A percentile compares a stretch with the other conserved stretches of the same genome.
These are phyloP conservation scores for Propithecus perrieri DNA, from an alignment of 2,797 vertebrate species.

Conservation along the genomic window DNA sequence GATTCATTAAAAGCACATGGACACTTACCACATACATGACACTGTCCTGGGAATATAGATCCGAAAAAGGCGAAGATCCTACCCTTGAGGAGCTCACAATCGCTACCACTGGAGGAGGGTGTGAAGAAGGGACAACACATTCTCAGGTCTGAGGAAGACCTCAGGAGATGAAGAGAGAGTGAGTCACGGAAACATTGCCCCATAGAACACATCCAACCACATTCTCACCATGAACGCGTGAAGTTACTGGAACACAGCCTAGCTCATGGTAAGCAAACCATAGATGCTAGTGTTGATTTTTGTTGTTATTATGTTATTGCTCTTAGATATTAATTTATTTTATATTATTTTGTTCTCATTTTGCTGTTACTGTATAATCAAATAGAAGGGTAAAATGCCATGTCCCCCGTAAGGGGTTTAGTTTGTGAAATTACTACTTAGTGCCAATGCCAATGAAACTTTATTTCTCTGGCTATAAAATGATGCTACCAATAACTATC, in stretches of 20 bases:
- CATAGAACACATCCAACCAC: not conserved
- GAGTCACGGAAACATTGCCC: rapidly evolving
- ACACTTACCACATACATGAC: not conserved
- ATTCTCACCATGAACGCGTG: not conserved
- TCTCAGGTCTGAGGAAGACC: not conserved
- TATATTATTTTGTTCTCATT: not conserved
- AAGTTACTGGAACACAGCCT: not conserved
- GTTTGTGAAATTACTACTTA: not conserved
- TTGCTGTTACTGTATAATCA: not conserved
- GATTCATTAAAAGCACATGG: not conserved
- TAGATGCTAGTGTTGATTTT: not conserved
- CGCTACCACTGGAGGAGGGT: not conserved
- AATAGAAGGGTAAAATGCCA: not conserved
- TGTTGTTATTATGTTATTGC: no score
- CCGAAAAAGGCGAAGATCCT: not conserved
- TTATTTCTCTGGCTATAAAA: not conserved
- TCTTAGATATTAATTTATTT: not conserved
- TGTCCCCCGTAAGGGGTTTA: not conserved
- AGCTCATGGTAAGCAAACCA: not conserved
- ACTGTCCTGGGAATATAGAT: not conserved
- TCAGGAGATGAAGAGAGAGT: not conserved
- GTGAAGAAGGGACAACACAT: not conserved
- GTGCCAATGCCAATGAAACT: not conserved
- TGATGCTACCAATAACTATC: not conserved
- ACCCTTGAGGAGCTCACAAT: not conserved